Evolutionary conservation across 2,888 invertebrate genomes (phyloP).

Genomic region (Leptinotarsa peninsularis): DNA sequence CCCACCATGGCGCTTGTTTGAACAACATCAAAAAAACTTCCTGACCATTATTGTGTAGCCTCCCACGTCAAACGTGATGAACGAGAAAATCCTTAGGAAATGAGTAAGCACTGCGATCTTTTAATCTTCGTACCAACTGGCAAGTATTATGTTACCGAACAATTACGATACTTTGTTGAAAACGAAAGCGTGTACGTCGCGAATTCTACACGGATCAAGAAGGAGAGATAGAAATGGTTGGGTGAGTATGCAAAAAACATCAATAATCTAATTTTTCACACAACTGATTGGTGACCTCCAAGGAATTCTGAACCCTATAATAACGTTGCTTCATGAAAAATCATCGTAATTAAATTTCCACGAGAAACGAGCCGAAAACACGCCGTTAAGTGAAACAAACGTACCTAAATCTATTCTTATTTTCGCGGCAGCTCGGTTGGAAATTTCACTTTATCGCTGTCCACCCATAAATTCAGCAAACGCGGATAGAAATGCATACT

Average conservation of each 20-base stretch:
- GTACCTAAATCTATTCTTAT: slow-evolving; percentile 5
- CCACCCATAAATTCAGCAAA: slow-evolving; percentile 31
- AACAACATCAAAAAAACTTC: slow-evolving; percentile 9
- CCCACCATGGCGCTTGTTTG: slow-evolving; percentile 16
- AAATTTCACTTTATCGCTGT: slow-evolving; percentile 29
- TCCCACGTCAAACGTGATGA: slow-evolving; percentile 15
- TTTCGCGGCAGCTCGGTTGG: background rate
- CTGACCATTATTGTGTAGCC: background rate
- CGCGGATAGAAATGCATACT: slow-evolving; percentile 27
- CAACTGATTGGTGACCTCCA: too few species aligned
- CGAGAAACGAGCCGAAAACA: background rate
- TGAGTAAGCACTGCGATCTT: slow-evolving; percentile 7
- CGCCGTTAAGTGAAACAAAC: background rate
- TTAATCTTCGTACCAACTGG: background rate
- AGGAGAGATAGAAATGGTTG: background rate
- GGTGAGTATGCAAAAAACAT: too few species aligned
- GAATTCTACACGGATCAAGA: background rate
- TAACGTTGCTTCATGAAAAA: background rate
- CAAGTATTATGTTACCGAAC: background rate
- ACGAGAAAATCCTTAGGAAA: slow-evolving; percentile 13
- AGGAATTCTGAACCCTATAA: too few species aligned
- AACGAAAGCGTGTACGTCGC: background rate
- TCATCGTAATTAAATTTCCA: background rate
- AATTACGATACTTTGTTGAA: slow-evolving; percentile 12
- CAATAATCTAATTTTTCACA: too few species aligned